A percentile compares a stretch with the other conserved stretches of the same genome.
Evolutionary conservation across 92 coral and sea anemone genomes (phyloP).

Genomic region (Nematostella vectensis): DNA sequence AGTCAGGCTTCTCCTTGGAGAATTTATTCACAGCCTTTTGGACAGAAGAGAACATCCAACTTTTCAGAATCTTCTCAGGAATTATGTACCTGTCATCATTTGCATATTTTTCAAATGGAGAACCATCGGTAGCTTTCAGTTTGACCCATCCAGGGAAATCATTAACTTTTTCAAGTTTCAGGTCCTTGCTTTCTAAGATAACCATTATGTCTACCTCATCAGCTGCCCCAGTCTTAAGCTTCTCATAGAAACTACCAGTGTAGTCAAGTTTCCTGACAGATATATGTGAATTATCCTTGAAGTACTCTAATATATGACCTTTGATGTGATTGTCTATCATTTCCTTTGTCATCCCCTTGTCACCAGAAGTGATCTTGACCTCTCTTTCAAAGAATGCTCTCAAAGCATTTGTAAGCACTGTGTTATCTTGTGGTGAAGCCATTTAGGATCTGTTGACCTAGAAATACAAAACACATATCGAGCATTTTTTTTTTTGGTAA

Average conservation of each 20-base stretch:
- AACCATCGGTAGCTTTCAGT: slow-evolving; percentile 23
- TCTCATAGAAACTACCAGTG: slow-evolving; percentile 73
- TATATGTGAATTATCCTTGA: slow-evolving; percentile 25
- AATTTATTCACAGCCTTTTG: slow-evolving; percentile 33
- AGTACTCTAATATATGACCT: slow-evolving; percentile 15
- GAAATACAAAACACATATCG: too few species aligned
- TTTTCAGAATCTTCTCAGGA: slow-evolving; percentile 37
- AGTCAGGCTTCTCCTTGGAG: slow-evolving; percentile 1
- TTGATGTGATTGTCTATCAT: slow-evolving; percentile 41
- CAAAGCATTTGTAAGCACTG: slow-evolving; percentile 28
- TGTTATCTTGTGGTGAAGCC: too few species aligned
- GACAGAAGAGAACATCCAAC: slow-evolving; percentile 55
- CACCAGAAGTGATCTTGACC: slow-evolving; percentile 50
- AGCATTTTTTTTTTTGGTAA: too few species aligned
- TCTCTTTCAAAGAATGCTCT: slow-evolving; percentile 42
- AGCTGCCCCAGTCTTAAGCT: slow-evolving; percentile 74
- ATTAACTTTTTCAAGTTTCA: slow-evolving; percentile 18
- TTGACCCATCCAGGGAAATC: slow-evolving; percentile 49
- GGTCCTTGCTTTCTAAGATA: slow-evolving; percentile 36
- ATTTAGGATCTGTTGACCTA: too few species aligned
- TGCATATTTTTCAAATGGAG: slow-evolving; percentile 29
- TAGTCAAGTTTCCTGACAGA: slow-evolving; percentile 45
- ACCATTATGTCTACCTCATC: slow-evolving; percentile 85
- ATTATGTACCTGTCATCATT: slow-evolving; percentile 28
- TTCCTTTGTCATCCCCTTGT: slow-evolving; percentile 37